Percentiles rank a stretch among this genome's conserved stretches.
Conservation (phyloP, 2,888 invertebrate species). For the Pardosa pseudoannulata region DNA sequence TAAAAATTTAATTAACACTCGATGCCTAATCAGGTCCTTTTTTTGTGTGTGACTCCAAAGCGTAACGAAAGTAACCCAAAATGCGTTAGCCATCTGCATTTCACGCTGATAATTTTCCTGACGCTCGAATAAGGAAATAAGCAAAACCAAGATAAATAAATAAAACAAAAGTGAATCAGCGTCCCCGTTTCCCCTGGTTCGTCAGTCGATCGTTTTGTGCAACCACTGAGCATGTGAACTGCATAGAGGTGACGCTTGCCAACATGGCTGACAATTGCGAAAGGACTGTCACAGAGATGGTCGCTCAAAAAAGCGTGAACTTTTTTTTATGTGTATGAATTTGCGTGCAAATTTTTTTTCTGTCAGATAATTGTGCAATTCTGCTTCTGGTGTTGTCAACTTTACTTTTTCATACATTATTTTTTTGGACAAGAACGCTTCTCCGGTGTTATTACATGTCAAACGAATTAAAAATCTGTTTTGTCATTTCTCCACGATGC, state of each 20-base stretch:
- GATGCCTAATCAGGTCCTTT: too few relatives aligned
- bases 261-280: not conserved
- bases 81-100: not conserved
- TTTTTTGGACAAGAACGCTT: not conserved
- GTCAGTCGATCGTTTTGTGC: not conserved
- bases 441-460: too few relatives aligned
- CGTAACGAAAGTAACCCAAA: not conserved
- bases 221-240: not conserved
- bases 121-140: not conserved
- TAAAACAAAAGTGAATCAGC: not conserved
- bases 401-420: not conserved
- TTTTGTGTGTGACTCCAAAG: not conserved
- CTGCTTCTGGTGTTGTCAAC: not conserved
- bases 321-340: not conserved
- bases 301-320: slow-evolving; percentile 1
- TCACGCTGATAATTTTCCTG: not conserved
- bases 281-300: not conserved
- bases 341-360: not conserved
- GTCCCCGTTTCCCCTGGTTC: not conserved
- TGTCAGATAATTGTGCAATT: not conserved
- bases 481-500: too few relatives aligned
- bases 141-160: not conserved
- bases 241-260: not conserved
- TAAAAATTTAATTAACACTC: too few relatives aligned
- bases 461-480: too few relatives aligned